phyloP scores from a whole-genome alignment of 2,797 vertebrate genomes.

The Melanotaenia maccullochi region DNA sequence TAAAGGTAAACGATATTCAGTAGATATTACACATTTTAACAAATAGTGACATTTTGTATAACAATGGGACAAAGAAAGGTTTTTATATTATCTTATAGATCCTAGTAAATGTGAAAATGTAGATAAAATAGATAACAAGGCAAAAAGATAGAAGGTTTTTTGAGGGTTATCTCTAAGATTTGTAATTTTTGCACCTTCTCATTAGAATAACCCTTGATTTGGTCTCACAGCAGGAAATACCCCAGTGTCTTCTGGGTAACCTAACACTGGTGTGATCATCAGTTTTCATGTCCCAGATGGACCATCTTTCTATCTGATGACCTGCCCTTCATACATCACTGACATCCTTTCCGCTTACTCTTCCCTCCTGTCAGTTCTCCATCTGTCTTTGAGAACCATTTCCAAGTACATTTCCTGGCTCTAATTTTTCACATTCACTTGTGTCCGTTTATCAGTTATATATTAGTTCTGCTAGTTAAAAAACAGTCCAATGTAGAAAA shows the following conservation, averaged over 20 bases:
- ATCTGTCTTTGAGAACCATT: slow-evolving; percentile 43
- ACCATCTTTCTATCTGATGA: slow-evolving; percentile 55
- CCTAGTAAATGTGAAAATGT: background rate
- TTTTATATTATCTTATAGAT: slow-evolving; percentile 3
- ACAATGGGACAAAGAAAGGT: background rate
- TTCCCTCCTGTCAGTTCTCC: slow-evolving; percentile 44
- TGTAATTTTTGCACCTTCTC: slow-evolving; percentile 38
- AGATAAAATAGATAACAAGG: background rate
- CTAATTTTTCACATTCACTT: slow-evolving; percentile 9
- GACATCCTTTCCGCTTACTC: slow-evolving; percentile 35
- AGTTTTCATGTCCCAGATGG: slow-evolving; percentile 21
- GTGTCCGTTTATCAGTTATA: background rate
- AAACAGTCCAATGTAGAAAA: too few species aligned
- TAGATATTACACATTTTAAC: too few species aligned
- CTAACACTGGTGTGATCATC: slow-evolving; percentile 26
- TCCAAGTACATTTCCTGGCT: slow-evolving; percentile 2
- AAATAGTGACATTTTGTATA: background rate
- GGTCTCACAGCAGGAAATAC: slow-evolving; percentile 34
- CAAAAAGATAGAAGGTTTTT: background rate
- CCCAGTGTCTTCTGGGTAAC: slow-evolving; percentile 46
- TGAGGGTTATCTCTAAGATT: too few species aligned
- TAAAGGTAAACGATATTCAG: too few species aligned
- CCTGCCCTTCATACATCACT: slow-evolving; percentile 54
- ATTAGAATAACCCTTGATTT: slow-evolving; percentile 38
- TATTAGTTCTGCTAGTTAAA: background rate